Base-by-base conservation (phyloP, 2,888 invertebrate species). In the Sarcophaga caerulescens region DNA sequence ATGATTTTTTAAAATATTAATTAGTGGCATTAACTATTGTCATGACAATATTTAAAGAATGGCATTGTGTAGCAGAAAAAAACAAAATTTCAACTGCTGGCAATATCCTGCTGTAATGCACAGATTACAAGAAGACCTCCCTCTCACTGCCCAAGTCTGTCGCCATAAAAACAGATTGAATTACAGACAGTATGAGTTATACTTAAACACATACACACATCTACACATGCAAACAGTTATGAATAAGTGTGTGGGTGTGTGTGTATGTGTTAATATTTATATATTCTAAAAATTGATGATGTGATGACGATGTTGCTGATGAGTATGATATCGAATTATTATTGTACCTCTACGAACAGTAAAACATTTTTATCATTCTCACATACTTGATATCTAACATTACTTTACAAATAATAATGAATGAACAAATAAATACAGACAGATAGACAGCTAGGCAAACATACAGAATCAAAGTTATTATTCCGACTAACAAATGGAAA, bases 241-340 rank as follows among this genome's bases (percentile, higher is more conserved):
- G 57, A 14, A 14, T 57, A 14, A 8, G n/a, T 2, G 57, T 57
- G 10, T 57, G 57, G 0, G 6, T 0, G n/a, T 57, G 17, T 57
- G 10, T 57, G 17, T 57, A 2, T 57, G 57, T n/a, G 44, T 65
- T 57, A 10, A n/a, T 76, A 65, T 76, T 63, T 45, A 76, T 45
- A 76, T 81, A 65, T 76, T 25, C 25, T 76, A 2, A 4, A 62
- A 76, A 76, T 76, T 65, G 70, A 65, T 81, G 81, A 81, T 60
- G 71, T 73, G 59, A 71, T 60, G 66, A 66, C 45, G 70, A 71
- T 76, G 44, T 59, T 82, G 59, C 35, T 76, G 57, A 82, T 82
- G 65, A 47, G 70, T 45, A 82, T 73, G 66, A 71, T 82, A 73
- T 71, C 52, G 66, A 44, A 65, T 19, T 77, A 17, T 71, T 70